Evolutionary conservation across 2,797 vertebrate species (phyloP).

Genomic region (Oceanodroma leucorhoa): DNA sequence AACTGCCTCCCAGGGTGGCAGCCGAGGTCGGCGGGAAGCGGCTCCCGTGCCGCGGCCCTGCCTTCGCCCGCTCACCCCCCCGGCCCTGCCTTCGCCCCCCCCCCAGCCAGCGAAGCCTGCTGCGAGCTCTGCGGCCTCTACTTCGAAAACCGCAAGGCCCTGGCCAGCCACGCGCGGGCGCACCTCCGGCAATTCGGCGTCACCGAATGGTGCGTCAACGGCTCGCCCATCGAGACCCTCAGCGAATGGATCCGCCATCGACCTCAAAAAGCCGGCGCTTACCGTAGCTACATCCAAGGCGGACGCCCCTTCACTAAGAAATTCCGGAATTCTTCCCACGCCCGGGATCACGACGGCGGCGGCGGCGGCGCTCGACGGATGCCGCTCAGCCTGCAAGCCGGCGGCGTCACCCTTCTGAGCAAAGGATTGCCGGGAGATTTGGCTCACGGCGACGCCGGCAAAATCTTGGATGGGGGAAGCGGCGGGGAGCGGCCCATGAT

Average conservation of each 20-base stretch:
- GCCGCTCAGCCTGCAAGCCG: constrained; percentile 78
- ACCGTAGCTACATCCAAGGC: constrained; percentile 91
- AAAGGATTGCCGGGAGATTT: constrained; percentile 65
- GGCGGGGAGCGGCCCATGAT: constrained; percentile 35
- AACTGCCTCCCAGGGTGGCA: too few relatives aligned
- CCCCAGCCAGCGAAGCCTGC: constrained; percentile 83
- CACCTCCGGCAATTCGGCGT: constrained; percentile 95
- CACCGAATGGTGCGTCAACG: constrained; percentile 96
- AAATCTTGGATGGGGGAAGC: constrained; percentile 57
- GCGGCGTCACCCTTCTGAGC: constrained; percentile 70
- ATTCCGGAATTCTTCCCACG: constrained; percentile 75
- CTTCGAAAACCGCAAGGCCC: constrained; percentile 94
- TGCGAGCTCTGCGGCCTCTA: constrained; percentile 95
- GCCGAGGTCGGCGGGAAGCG: not conserved
- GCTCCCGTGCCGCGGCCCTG: too few relatives aligned
- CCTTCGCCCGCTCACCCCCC: not conserved
- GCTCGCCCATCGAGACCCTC: constrained; percentile 94
- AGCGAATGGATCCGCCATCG: constrained; percentile 96
- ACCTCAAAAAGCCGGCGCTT: constrained; percentile 91
- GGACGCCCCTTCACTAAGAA: constrained; percentile 88
- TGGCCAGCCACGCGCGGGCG: constrained; percentile 93
- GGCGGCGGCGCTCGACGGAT: constrained; percentile 66
- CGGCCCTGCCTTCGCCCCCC: not conserved
- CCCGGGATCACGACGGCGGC: constrained; percentile 62
- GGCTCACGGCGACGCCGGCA: constrained; percentile 47